Conservation (phyloP, 2,113 vertebrate genomes). For the Phaethornis superciliosus region DNA sequence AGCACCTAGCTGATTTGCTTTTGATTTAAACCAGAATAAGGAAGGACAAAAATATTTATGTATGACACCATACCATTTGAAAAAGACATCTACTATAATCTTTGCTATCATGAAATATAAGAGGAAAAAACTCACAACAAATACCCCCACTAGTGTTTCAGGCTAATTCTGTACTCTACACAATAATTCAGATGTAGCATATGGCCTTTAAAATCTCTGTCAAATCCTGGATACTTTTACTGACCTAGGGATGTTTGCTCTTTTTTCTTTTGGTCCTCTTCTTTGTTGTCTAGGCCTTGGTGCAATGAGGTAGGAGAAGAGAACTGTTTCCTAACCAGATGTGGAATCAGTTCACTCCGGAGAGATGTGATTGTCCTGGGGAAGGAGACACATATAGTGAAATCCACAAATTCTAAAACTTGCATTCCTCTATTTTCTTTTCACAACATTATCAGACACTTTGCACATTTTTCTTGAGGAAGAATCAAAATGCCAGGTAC, state of each 20-base stretch:
- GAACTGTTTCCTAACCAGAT: slow-evolving; percentile 95
- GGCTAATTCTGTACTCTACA: not conserved
- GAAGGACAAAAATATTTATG: not conserved
- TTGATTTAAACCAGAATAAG: not conserved
- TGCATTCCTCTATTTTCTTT: not conserved
- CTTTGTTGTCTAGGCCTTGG: slow-evolving; percentile 79
- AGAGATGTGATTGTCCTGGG: slow-evolving; percentile 91
- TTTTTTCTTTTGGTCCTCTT: slow-evolving; percentile 84
- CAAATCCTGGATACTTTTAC: slow-evolving; percentile 8
- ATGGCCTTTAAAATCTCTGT: not conserved
- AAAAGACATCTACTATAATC: not conserved
- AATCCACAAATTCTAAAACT: not conserved
- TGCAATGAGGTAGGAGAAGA: slow-evolving; percentile 77
- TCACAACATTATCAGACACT: not conserved
- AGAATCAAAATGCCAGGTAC: not conserved
- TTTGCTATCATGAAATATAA: not conserved
- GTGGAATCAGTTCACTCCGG: slow-evolving; percentile 93
- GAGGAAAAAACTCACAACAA: not conserved
- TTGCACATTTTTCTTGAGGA: not conserved
- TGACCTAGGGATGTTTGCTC: slow-evolving; percentile 76
- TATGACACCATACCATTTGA: not conserved
- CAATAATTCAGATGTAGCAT: not conserved
- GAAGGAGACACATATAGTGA: not conserved
- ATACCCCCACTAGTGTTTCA: not conserved
- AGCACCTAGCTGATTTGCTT: not conserved